Evolutionary conservation across 1,140 invertebrate species (phyloP).

Genomic region (Caenorhabditis inopinata): DNA sequence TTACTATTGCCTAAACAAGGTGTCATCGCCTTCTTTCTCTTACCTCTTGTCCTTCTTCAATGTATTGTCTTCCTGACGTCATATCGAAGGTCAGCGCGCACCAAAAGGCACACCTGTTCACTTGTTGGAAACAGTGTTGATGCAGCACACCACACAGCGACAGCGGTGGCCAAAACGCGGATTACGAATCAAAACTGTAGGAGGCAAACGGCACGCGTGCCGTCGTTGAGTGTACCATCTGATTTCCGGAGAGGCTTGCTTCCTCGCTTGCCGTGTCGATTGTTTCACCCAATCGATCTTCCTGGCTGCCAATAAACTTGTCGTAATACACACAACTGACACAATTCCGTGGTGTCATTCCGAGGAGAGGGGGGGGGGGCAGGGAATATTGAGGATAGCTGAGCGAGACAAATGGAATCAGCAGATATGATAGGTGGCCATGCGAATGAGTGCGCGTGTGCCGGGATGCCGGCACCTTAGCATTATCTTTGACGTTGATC

Average conservation of each 20-base stretch:
- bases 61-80: not conserved
- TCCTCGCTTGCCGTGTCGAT: not conserved
- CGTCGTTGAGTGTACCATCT: too few relatives aligned
- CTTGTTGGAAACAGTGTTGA: not conserved
- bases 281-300: constrained; percentile 22
- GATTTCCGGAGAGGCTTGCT: too few relatives aligned
- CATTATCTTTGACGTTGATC: too few relatives aligned
- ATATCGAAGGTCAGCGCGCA: not conserved
- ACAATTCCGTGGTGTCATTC: not conserved
- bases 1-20: too few relatives aligned
- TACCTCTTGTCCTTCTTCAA: not conserved
- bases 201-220: too few relatives aligned
- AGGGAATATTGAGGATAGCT: not conserved
- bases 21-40: too few relatives aligned
- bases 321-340: constrained; percentile 30
- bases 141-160: too few relatives aligned
- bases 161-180: too few relatives aligned
- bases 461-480: too few relatives aligned
- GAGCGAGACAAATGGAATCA: too few relatives aligned
- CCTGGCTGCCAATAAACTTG: constrained; percentile 27
- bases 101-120: not conserved
- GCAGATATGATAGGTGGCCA: too few relatives aligned
- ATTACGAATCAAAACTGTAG: too few relatives aligned
- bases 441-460: not conserved
- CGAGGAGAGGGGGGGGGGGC: not conserved